Base-by-base conservation (phyloP, 1,140 invertebrate genomes). In the Sycophila sp. region DNA sequence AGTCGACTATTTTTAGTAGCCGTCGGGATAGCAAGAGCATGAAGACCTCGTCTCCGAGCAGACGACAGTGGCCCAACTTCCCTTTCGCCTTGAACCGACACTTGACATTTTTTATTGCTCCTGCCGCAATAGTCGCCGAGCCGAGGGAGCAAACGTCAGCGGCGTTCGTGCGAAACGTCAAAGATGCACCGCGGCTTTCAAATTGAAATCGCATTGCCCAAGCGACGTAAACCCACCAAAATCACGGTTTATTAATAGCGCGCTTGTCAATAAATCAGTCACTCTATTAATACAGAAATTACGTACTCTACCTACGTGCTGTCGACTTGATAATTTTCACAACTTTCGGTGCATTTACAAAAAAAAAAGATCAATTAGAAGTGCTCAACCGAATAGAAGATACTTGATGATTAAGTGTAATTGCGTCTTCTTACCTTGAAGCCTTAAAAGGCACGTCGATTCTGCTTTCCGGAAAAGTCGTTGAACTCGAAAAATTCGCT, bases 221-320 rank as follows among this genome's bases (percentile, higher is more conserved):
- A n/a, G n/a, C n/a, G n/a, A n/a, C n/a, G n/a, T n/a, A n/a, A n/a
- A n/a, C n/a, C n/a, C n/a, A n/a, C n/a, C n/a, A n/a, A n/a, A n/a
- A n/a, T n/a, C n/a, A n/a, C n/a, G n/a, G n/a, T 19, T 60, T 69
- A 62, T 69, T 69, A 62, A 62, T 62, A 62, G 56, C 19, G 2
- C 71, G 24, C 55, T 67, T 72, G n/a, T 17, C 42, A 53, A 72
- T 56, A 62, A 69, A 72, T 62, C 26, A 26, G 7, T 56, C 36
- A 62, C 38, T 71, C 59, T 70, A 55, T 45, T 71, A 64, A 71
- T 71, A 63, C 56, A 8, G 28, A 59, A 26, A 19, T 26, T 36
- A 17, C 15, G 4, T 40, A 24, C 17, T 24, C 34, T 65, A 51
- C 19, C 15, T 40, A 28, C 45, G 6, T 38, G 17, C 15, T 17